Conservation (phyloP, 2,888 invertebrate genomes). For the Lasioglossum malachurum region DNA sequence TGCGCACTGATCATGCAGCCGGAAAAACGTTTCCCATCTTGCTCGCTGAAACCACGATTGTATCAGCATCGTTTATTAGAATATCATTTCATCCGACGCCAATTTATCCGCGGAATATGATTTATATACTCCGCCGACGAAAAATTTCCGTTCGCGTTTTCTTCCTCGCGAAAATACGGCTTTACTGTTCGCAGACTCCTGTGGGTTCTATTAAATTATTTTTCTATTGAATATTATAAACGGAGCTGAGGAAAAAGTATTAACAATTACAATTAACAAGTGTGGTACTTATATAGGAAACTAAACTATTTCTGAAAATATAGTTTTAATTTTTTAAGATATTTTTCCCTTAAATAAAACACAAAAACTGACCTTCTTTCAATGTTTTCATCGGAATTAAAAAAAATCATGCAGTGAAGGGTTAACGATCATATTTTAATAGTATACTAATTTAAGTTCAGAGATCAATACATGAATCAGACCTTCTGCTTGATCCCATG, state of each 20-base stretch:
- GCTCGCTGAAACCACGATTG: slow-evolving; percentile 13
- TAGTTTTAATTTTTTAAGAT: too few species aligned
- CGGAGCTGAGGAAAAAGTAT: background rate
- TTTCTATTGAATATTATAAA: background rate
- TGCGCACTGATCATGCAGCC: background rate
- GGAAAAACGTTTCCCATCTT: slow-evolving; percentile 6
- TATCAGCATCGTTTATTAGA: slow-evolving; percentile 12
- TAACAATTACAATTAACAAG: background rate
- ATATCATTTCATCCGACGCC: background rate
- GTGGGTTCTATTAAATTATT: background rate
- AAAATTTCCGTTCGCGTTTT: background rate
- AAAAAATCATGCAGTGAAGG: too few species aligned
- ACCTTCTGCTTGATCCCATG: too few species aligned
- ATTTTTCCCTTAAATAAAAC: too few species aligned
- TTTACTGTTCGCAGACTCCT: background rate
- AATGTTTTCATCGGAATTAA: too few species aligned
- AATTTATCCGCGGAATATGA: background rate
- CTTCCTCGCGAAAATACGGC: background rate
- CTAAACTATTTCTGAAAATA: too few species aligned
- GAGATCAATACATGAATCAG: too few species aligned
- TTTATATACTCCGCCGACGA: background rate
- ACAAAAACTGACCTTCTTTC: too few species aligned
- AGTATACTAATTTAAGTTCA: too few species aligned
- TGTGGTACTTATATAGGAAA: too few species aligned
- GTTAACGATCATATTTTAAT: background rate